Conservation (phyloP, 1,140 invertebrate species). For the Drosophila tristis region DNA sequence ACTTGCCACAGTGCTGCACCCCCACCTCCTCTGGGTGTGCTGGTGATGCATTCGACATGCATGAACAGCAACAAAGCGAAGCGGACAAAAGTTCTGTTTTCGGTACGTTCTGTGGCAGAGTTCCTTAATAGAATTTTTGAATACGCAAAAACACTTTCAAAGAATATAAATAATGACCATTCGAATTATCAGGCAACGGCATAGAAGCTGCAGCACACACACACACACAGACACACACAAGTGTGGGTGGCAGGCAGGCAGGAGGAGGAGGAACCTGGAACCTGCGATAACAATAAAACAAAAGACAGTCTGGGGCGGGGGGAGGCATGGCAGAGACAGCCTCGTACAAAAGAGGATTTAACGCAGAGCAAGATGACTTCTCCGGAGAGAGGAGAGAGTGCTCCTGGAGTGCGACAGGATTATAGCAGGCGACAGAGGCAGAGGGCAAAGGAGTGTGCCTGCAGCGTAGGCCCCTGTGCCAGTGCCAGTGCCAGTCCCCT, state of each 20-base stretch:
- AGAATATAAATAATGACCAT: slow-evolving; percentile 83
- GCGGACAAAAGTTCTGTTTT: slow-evolving; percentile 43
- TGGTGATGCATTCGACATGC: slow-evolving; percentile 75
- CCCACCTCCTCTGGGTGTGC: not conserved
- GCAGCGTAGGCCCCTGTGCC: not conserved
- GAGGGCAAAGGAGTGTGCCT: slow-evolving; percentile 14
- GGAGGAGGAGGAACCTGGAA: slow-evolving; percentile 11
- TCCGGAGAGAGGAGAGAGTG: not conserved
- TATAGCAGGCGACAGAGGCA: not conserved
- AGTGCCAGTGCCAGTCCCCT: too few relatives aligned
- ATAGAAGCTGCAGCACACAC: not conserved
- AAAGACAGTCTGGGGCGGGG: slow-evolving; percentile 25
- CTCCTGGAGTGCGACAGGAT: not conserved
- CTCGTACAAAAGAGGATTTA: not conserved
- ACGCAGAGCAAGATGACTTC: too few relatives aligned
- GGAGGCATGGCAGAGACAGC: too few relatives aligned
- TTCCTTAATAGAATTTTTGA: slow-evolving; percentile 84
- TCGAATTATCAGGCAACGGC: slow-evolving; percentile 71
- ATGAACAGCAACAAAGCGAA: slow-evolving; percentile 57
- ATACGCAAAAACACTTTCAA: slow-evolving; percentile 83
- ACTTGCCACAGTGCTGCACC: too few relatives aligned
- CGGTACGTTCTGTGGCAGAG: slow-evolving; percentile 24
- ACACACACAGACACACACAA: not conserved
- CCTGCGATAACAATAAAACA: slow-evolving; percentile 65
- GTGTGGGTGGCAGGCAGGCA: not conserved